Percentiles rank a stretch among this genome's conserved stretches.
Conservation (phyloP, 2,113 vertebrate genomes). For the Sinocyclocheilus rhinocerous region DNA sequence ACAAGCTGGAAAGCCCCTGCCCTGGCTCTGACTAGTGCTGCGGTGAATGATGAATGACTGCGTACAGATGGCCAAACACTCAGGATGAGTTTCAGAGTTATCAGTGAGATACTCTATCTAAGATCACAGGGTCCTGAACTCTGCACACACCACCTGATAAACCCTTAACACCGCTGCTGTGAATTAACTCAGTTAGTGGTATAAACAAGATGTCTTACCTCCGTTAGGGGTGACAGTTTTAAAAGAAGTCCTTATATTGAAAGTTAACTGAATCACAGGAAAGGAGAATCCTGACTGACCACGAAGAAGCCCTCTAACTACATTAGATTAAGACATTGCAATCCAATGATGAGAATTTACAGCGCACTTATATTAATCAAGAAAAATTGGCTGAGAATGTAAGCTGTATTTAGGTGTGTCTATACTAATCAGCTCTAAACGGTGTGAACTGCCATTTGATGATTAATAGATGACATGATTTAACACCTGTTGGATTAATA, state of each 20-base stretch:
- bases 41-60: not conserved
- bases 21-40: not conserved
- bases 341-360: not conserved
- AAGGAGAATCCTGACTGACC: not conserved
- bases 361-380: not conserved
- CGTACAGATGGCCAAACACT: slow-evolving; percentile 25
- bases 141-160: not conserved
- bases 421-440: slow-evolving; percentile 36
- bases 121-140: not conserved
- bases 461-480: slow-evolving; percentile 68
- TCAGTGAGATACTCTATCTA: slow-evolving; percentile 13
- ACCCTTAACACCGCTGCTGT: not conserved
- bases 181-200: not conserved
- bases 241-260: not conserved
- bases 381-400: not conserved
- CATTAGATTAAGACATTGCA: not conserved
- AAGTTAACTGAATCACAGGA: not conserved
- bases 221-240: not conserved
- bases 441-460: slow-evolving; percentile 51
- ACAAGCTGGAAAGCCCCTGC: slow-evolving; percentile 43
- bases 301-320: not conserved
- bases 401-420: not conserved
- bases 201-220: not conserved
- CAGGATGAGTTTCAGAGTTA: not conserved
- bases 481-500: slow-evolving; percentile 71